Evolutionary conservation across 2,113 vertebrate genomes (phyloP).

Genomic region (Callipepla californica): DNA sequence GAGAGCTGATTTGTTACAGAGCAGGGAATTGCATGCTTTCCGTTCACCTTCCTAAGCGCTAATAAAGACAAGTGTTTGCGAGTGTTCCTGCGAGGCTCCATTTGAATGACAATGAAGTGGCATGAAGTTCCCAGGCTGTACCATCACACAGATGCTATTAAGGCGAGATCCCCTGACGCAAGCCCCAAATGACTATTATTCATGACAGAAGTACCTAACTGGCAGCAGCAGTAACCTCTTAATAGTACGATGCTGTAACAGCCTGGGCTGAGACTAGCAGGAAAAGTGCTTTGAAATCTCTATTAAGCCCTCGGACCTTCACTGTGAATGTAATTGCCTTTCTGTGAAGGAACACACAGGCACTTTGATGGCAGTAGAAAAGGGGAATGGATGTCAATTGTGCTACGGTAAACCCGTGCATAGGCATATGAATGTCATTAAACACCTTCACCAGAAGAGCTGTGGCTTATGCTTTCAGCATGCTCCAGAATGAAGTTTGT

Average conservation of each 20-base stretch:
- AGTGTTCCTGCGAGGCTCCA: neutral
- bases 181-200: neutral
- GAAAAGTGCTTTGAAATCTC: neutral
- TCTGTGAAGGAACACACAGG: neutral
- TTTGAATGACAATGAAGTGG: neutral
- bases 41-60: neutral
- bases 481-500: accelerated
- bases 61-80: neutral
- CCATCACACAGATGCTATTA: neutral
- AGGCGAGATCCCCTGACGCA: neutral
- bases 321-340: neutral
- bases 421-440: accelerated
- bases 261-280: accelerated
- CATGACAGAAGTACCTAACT: neutral
- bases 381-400: neutral
- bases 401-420: too few species aligned
- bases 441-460: neutral
- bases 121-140: neutral
- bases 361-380: neutral
- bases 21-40: neutral
- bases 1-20: too few species aligned
- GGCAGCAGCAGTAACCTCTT: neutral
- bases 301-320: neutral
- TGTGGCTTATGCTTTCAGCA: neutral
- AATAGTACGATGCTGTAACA: neutral